Conservation (phyloP, 2,888 invertebrate species). For the Lycaena phlaeas region DNA sequence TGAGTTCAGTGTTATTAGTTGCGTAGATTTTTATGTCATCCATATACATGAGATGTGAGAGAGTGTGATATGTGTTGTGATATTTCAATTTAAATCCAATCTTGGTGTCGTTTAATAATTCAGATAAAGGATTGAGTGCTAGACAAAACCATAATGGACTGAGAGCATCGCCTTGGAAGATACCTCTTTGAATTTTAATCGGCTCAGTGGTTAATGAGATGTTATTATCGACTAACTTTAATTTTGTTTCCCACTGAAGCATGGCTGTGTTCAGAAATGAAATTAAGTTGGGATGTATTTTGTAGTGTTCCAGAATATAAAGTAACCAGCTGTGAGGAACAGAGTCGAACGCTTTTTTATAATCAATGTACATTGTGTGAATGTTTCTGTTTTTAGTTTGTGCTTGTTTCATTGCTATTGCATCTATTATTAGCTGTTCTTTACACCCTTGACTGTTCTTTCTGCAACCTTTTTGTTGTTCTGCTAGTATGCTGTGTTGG, state of each 20-base stretch:
- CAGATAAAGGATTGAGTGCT: constrained; percentile 16
- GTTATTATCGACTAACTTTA: background rate
- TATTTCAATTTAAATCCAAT: constrained; percentile 7
- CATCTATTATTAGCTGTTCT: constrained; percentile 3
- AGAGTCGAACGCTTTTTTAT: constrained; percentile 11
- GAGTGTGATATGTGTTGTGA: background rate
- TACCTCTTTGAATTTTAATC: constrained; percentile 16
- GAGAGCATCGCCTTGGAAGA: constrained; percentile 14
- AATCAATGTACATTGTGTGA: constrained; percentile 8
- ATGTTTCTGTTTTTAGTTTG: background rate
- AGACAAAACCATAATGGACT: constrained; percentile 18
- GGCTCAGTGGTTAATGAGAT: constrained; percentile 10
- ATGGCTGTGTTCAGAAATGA: background rate
- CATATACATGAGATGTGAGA: constrained; percentile 14
- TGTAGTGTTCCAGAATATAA: constrained; percentile 1
- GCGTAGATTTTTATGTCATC: constrained; percentile 17
- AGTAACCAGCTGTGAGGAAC: constrained; percentile 9
- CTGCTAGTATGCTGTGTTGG: background rate
- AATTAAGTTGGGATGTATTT: constrained; percentile 2
- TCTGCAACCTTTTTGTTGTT: too few species aligned
- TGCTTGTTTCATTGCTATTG: background rate
- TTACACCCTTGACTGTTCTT: too few species aligned
- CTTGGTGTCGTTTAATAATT: constrained; percentile 8
- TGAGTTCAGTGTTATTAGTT: background rate
- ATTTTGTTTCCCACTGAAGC: background rate